Conservation (phyloP, 2,113 vertebrate genomes). For the Xenus cinereus region DNA sequence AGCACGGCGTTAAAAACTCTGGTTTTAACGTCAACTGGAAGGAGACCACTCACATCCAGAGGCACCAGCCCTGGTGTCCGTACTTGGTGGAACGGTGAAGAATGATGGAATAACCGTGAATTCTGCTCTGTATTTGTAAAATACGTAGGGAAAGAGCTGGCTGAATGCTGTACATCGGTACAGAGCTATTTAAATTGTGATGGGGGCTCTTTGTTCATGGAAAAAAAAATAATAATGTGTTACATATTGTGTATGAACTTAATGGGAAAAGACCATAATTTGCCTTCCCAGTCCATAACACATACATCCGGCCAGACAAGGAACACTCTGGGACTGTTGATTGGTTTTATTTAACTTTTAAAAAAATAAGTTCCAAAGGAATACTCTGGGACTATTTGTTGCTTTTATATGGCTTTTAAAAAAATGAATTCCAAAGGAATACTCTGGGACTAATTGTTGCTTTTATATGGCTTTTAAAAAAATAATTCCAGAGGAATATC, state of each 20-base stretch:
- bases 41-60: background rate
- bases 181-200: background rate
- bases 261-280: background rate
- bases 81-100: no score
- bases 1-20: fast-evolving
- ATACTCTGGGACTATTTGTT: no score
- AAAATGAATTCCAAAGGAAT: no score
- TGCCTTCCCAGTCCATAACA: background rate
- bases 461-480: no score
- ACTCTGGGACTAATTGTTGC: no score
- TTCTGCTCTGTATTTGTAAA: background rate
- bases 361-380: background rate
- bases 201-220: background rate
- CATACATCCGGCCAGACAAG: background rate
- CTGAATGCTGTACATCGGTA: background rate
- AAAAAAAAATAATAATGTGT: background rate
- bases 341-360: background rate
- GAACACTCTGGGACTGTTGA: background rate
- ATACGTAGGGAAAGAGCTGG: background rate
- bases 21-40: fast-evolving
- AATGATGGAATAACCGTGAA: background rate
- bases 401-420: no score
- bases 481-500: no score
- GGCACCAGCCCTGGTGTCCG: background rate
- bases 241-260: background rate